Conservation (phyloP, 2,888 invertebrate genomes). For the Zygogramma bicolorata region DNA sequence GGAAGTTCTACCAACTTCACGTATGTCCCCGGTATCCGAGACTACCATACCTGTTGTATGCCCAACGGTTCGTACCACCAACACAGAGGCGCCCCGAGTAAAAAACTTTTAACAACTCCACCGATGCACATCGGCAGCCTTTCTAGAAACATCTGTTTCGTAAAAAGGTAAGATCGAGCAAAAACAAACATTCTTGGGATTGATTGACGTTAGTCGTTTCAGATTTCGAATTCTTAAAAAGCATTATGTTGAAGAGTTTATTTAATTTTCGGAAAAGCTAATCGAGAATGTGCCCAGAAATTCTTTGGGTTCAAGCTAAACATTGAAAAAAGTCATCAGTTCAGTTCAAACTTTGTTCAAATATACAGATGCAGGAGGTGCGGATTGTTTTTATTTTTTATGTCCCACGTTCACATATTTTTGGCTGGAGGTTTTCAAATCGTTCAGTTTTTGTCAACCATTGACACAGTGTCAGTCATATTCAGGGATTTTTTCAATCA, state of each 20-base stretch:
- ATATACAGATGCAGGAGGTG: too few species aligned
- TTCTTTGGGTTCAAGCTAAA: neutral
- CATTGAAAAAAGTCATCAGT: neutral
- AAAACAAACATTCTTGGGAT: slow-evolving; percentile 3
- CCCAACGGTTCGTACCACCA: slow-evolving; percentile 19
- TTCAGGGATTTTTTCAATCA: too few species aligned
- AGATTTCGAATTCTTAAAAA: neutral
- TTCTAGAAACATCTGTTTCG: slow-evolving; percentile 20
- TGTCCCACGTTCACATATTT: too few species aligned
- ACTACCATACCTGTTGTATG: slow-evolving; percentile 22
- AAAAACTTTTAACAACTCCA: slow-evolving; percentile 14
- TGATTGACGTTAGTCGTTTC: neutral
- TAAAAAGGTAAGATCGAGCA: neutral
- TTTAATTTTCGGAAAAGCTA: slow-evolving; percentile 3
- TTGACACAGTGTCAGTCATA: too few species aligned
- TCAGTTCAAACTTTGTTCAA: neutral
- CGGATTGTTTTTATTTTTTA: too few species aligned
- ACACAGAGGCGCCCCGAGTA: slow-evolving; percentile 29
- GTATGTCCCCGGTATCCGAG: neutral
- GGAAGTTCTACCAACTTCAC: neutral
- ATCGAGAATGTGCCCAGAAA: neutral
- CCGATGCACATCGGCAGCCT: slow-evolving; percentile 4
- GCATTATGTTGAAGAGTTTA: slow-evolving; percentile 3
- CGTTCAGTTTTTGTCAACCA: too few species aligned
- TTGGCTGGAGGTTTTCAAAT: too few species aligned